Base-by-base conservation (phyloP, 2,797 vertebrate genomes). In the Pangasius krempfi region DNA sequence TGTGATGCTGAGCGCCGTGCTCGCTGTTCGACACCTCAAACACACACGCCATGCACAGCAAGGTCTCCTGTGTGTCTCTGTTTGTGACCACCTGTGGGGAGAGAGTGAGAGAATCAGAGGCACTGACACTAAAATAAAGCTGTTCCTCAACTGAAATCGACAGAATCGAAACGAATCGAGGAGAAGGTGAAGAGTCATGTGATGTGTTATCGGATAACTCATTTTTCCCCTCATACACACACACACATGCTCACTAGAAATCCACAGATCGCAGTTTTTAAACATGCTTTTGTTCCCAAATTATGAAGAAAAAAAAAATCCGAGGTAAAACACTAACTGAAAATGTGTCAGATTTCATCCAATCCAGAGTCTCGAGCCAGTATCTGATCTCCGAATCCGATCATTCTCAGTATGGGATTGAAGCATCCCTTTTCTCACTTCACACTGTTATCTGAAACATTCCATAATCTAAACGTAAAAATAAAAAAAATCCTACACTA, bases 21-120 rank as follows among this genome's bases (percentile, higher is more conserved):
- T 99, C 98, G 54, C 99, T 99, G 97, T 99, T 99, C 0, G 99
- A 99, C 91, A 99, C 99, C 93, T 99, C 99, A 91, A 99, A 99
- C 94, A 99, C 99, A 94, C 98, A 99, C 86, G 99, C 99, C 98
- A 99, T 99, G 95, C 99, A 99, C 93, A 99, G 97, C 93, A 99
- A 96, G 20, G 98, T 99, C 96, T 99, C 99, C 96, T 99, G 99
- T 89, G 99, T 99, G 93, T 99, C 99, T 95, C 98, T 97, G 94
- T 99, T 99, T 80, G 98, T 98, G 95, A 99, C 98, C 94, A 99
- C 99, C 99, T 99, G 96, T 25, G 60, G 83, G 81, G 56, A 85
- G 13, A 84, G 7, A 73, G 73, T 25, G 75, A 89, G 54, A 73
- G 72, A 78, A 40, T 70, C 27, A 54, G 73, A 78, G 60, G 47